phyloP scores from a whole-genome alignment of 2,888 invertebrate species.

The Lasioglossum calceatum region DNA sequence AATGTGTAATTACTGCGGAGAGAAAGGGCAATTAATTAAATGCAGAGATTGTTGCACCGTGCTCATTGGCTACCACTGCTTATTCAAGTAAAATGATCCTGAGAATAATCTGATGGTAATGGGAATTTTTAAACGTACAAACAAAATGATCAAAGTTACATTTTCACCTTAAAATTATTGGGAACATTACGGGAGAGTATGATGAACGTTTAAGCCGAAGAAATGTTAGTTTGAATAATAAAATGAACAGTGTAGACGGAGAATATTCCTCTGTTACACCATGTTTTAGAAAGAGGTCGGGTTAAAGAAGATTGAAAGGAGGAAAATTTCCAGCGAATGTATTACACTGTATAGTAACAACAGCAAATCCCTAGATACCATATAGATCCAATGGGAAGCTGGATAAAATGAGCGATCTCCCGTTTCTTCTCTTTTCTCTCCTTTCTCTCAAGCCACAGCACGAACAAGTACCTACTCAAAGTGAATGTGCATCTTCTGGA shows the following conservation, averaged over 20 bases:
- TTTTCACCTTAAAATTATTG: no score
- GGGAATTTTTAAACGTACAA: not conserved
- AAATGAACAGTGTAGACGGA: not conserved
- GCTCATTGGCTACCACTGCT: not conserved
- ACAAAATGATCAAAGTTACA: no score
- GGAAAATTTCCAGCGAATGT: not conserved
- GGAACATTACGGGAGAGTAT: not conserved
- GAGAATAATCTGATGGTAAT: not conserved
- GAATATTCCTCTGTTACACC: not conserved
- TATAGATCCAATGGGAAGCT: not conserved
- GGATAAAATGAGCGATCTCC: slow-evolving; percentile 1
- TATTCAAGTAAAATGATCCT: not conserved
- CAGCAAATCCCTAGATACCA: not conserved
- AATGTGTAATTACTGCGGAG: not conserved
- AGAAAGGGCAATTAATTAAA: not conserved
- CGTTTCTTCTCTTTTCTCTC: not conserved
- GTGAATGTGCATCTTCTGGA: not conserved
- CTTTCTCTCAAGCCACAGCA: not conserved
- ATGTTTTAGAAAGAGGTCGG: not conserved
- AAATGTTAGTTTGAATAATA: not conserved
- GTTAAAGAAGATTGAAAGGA: not conserved
- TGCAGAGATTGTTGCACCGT: not conserved
- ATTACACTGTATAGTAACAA: not conserved
- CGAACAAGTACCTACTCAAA: not conserved
- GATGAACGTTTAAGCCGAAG: not conserved